Base-by-base conservation (phyloP, 2,888 invertebrate species). In the Synanthedon vespiformis region DNA sequence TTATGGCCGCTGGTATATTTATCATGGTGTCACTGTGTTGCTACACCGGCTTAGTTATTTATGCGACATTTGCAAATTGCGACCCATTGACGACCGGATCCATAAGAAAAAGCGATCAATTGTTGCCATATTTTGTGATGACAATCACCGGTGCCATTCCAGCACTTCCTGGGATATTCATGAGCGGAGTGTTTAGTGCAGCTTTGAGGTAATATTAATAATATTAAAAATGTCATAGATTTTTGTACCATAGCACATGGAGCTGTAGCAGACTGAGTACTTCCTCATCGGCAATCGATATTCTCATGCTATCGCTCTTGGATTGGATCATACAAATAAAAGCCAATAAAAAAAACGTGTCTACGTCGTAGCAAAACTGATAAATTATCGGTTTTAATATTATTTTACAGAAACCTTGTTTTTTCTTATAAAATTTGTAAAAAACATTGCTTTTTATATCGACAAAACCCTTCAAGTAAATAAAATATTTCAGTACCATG, bases 171-270 rank as follows among this genome's bases (percentile, higher is more conserved):
- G 96, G 96, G 0, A 88, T 96, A 48, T 95, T 96, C 68, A 92
- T 95, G 61, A 94, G 95, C 51, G 94, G 95, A 13, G 92, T 96
- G 0, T 96, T 95, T 70, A 95, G 95, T 74, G 96, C 95, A 10
- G 94, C 95, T 18, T 84, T 96, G 56, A 95, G 95, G 93, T 92
- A 83, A 34, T 34, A 2, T 34, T 34, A 2, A 34, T 34, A 34
- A 6, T 6, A 27, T 6, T 34, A 34, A 34, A 10, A 34, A 34
- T 10, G 10, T 34, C 8, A 34, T 10, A 34, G 10, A 34, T 10
- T 8, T 27, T 27, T 27, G 8, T 27, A 27, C 27, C 0, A 2
- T 10, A 34, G 27, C 8, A 34, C 34, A 10, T 34, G 8, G 8
- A 5, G 27, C 27, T 27, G 6, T 6, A 27, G 27, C 27, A 34